Evolutionary conservation across 2,113 vertebrate genomes (phyloP), one percentile per base, ranked within the genome.

Genomic region (Pluvialis apricaria): DNA sequence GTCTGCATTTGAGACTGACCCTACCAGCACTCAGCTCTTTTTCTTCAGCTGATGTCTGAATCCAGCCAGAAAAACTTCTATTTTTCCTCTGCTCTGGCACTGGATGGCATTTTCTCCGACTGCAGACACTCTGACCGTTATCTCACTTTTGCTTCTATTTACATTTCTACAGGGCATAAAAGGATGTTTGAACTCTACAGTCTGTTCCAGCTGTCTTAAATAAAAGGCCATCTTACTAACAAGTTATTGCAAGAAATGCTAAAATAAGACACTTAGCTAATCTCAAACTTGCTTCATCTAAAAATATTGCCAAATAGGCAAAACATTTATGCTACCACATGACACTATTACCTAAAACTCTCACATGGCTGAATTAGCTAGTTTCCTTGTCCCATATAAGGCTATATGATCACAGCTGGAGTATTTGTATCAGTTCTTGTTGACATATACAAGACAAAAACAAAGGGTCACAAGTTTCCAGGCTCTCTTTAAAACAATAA

Each of bases 211-310:
- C 54, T 78, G 51, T 58, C 47, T 71, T 72, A 82, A 72, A 92
- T 52, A 86, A 86, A 91, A 93, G 24, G 32, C 38, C 60, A 81
- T 58, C 44, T 85, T 86, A 81, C n/a, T 57, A 89, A 72, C 6
- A 66, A 86, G 64, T 61, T 81, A 68, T 57, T 95, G 60, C 64
- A 92, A 96, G 51, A 93, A 90, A 83, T 31, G 32, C 86, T 95
- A 91, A 96, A 94, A 51, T 77, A 92, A 97, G 84, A 85, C 38
- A 77, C 78, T 92, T 90, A 20, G 83, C 80, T 89, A 42, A 91
- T 82, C 86, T 94, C 11, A 19, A 68, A 89, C 57, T 61, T 83
- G 49, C 76, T 81, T 94, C 21, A 76, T 82, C 83, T 82, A 89
- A 93, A 96, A 94, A 91, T 70, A 93, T 5, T 94, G 71, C 55